Conservation (phyloP, 2,888 invertebrate genomes). For the Drosophila meridionalis region DNA sequence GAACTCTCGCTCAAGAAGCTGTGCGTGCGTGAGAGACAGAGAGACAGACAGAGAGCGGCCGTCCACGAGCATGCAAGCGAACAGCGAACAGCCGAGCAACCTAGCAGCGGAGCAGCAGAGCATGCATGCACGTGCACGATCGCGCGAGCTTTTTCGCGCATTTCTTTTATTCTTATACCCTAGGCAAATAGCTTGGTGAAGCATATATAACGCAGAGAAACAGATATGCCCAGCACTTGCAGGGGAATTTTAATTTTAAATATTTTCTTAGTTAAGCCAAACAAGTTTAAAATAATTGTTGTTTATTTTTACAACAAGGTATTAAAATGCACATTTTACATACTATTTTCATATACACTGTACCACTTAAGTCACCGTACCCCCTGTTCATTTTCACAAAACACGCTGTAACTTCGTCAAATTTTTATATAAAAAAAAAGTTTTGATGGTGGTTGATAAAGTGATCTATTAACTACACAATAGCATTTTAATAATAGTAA, state of each 20-base stretch:
- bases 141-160: conserved; percentile 33
- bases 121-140: conserved; percentile 58
- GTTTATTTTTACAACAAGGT: neutral
- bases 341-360: neutral
- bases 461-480: too few relatives aligned
- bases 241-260: neutral
- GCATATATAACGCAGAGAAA: neutral
- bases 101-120: neutral
- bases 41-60: neutral
- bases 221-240: neutral
- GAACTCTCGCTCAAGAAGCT: conserved; percentile 45
- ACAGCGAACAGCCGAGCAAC: neutral
- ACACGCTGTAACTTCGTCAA: too few relatives aligned
- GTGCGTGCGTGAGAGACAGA: conserved; percentile 36
- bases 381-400: too few relatives aligned
- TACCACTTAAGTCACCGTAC: too few relatives aligned
- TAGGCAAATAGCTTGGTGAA: neutral
- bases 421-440: too few relatives aligned
- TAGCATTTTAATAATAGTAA: too few relatives aligned
- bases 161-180: conserved; percentile 22
- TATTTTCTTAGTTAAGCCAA: neutral
- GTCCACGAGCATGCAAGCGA: neutral
- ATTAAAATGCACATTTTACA: neutral
- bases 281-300: neutral
- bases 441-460: too few relatives aligned